Evolutionary conservation across 2,797 vertebrate species (phyloP).

Genomic region (Salmo trutta): DNA sequence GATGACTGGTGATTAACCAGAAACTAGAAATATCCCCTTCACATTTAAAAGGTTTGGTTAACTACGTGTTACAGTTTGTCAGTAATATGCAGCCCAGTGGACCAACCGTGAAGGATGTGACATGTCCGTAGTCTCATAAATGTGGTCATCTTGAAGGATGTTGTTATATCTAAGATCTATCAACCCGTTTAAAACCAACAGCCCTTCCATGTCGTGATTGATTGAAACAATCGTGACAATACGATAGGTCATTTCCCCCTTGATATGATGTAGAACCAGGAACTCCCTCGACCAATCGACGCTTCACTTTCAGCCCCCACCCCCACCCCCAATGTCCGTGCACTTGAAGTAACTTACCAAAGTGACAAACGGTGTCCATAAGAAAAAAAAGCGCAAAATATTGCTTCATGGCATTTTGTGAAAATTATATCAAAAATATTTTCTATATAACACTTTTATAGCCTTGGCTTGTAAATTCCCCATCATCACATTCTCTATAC

Average conservation of each 20-base stretch:
- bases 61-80: neutral
- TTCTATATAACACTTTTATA: constrained; percentile 76
- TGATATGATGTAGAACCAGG: neutral
- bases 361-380: constrained; percentile 72
- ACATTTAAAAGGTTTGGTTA: constrained; percentile 12
- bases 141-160: neutral
- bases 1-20: constrained; percentile 6
- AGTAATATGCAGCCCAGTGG: neutral
- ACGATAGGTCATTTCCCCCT: neutral
- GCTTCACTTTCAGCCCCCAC: constrained; percentile 50
- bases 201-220: neutral
- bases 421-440: constrained; percentile 85
- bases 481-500: constrained; percentile 70
- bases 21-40: neutral
- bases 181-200: constrained; percentile 11
- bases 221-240: neutral
- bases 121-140: neutral
- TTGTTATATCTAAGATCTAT: neutral
- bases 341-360: constrained; percentile 60
- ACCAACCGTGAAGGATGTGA: neutral
- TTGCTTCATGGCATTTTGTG: constrained; percentile 77
- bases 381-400: constrained; percentile 74
- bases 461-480: constrained; percentile 79
- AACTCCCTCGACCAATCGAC: neutral
- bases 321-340: constrained; percentile 56